Conservation (phyloP, 1,140 invertebrate genomes). For the Eumaeus atala region DNA sequence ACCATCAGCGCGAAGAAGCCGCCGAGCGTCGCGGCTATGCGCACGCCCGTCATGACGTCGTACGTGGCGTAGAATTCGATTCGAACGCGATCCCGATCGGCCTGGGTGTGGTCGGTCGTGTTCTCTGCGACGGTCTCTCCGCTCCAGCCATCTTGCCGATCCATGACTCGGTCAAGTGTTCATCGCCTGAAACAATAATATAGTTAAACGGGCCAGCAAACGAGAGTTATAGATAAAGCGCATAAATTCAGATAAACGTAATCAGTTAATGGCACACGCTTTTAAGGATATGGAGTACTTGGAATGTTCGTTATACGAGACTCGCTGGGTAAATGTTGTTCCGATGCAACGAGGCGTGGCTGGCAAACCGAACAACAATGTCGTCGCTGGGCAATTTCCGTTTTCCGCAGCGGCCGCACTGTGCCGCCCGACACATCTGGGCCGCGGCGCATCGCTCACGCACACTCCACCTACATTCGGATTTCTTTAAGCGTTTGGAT, state of each 20-base stretch:
- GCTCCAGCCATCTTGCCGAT: constrained; percentile 57
- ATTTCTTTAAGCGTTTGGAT: background rate
- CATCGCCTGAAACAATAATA: constrained; percentile 54
- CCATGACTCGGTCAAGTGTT: constrained; percentile 64
- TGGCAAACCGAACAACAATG: constrained; percentile 57
- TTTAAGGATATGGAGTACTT: background rate
- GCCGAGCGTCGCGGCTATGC: constrained; percentile 90
- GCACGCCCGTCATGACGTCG: constrained; percentile 91
- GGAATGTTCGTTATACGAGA: background rate
- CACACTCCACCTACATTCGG: constrained; percentile 13
- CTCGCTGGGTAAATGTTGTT: background rate
- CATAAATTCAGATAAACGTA: background rate
- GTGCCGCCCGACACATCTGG: constrained; percentile 54
- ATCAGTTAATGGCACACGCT: constrained; percentile 1
- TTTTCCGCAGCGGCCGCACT: constrained; percentile 44
- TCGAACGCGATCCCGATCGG: constrained; percentile 77
- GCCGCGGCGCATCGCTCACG: constrained; percentile 40
- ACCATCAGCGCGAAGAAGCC: constrained; percentile 92
- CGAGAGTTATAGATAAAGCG: too few species aligned
- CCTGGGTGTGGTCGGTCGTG: constrained; percentile 47
- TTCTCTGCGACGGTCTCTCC: constrained; percentile 45
- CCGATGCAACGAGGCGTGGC: constrained; percentile 15
- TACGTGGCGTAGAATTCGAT: constrained; percentile 91
- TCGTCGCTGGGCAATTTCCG: constrained; percentile 68
- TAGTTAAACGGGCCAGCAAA: background rate